phyloP scores from a whole-genome alignment of 2,888 invertebrate species.

The Lepidocyrtoides sp. region DNA sequence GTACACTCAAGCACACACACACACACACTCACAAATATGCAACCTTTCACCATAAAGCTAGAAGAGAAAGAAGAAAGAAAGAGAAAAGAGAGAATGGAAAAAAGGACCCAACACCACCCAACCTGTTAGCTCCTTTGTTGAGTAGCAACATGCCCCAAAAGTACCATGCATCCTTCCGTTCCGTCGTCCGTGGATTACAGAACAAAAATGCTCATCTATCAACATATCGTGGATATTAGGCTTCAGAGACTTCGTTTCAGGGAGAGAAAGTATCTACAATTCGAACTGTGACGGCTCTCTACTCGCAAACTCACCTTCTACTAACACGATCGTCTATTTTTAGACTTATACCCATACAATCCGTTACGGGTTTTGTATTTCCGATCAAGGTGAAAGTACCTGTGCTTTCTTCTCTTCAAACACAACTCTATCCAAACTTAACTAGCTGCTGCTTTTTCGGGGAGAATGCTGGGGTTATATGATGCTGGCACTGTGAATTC shows the following conservation, averaged over 20 bases:
- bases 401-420: conserved; percentile 21
- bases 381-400: conserved; percentile 70
- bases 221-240: not conserved
- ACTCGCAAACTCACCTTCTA: not conserved
- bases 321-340: conserved; percentile 51
- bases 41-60: not conserved
- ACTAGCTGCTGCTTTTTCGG: not conserved
- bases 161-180: not conserved
- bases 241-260: not conserved
- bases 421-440: conserved; percentile 3
- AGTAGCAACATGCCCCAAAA: conserved; percentile 48
- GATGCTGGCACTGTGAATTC: conserved; percentile 31
- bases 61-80: not conserved
- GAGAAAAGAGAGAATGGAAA: not conserved
- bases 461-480: not conserved
- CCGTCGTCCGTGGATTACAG: not conserved
- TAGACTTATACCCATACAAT: conserved; percentile 40
- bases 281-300: not conserved
- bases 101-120: conserved; percentile 44
- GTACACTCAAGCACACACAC: not conserved
- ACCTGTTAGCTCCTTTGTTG: conserved; percentile 47
- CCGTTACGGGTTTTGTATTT: conserved; percentile 20
- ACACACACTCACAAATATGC: not conserved
- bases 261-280: not conserved
- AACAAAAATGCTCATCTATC: not conserved